Evolutionary conservation across 2,888 invertebrate species (phyloP), one percentile per base, ranked within the genome.

Genomic region (Choreutis nemorana): DNA sequence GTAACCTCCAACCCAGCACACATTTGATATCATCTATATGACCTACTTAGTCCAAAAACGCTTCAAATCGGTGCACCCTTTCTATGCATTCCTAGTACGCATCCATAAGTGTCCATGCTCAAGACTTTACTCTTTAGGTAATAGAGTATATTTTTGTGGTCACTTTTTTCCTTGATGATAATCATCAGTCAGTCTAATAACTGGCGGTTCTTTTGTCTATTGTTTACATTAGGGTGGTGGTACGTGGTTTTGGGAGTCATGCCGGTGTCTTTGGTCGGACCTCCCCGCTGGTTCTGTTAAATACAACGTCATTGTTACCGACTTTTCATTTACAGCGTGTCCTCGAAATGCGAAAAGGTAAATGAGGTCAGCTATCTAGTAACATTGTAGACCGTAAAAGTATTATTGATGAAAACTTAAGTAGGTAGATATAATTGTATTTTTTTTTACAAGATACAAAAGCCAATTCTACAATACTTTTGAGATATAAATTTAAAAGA

Each of bases 141-240:
- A n/a, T n/a, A n/a, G n/a, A n/a, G n/a, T n/a, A n/a, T n/a, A n/a
- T n/a, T n/a, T n/a, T n/a, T n/a, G 6, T 18, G 18, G 6, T 8
- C 18, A 18, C 8, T 18, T 18, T 18, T 18, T 18, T 7, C n/a
- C 14, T 14, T 15, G 26, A 26, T 26, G 67, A 72, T 72, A 53
- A 48, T 55, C 47, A 67, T 68, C 70, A 50, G 45, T 42, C 52
- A 50, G 55, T 54, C 62, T 73, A 71, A 70, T 68, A 70, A 59
- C 55, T 43, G 31, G 46, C 70, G 77, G 73, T 46, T 38, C 52
- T 66, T 78, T 78, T 77, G 75, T 67, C 77, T 57, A 78, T 78
- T 78, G 78, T 75, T 73, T 78, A 73, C 75, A 71, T 70, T 68
- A 56, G 75, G 75, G 70, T 64, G 59, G 59, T 41, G 48, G 44